Evolutionary conservation across 2,797 vertebrate genomes (phyloP).

Genomic region (Taeniopygia guttata): DNA sequence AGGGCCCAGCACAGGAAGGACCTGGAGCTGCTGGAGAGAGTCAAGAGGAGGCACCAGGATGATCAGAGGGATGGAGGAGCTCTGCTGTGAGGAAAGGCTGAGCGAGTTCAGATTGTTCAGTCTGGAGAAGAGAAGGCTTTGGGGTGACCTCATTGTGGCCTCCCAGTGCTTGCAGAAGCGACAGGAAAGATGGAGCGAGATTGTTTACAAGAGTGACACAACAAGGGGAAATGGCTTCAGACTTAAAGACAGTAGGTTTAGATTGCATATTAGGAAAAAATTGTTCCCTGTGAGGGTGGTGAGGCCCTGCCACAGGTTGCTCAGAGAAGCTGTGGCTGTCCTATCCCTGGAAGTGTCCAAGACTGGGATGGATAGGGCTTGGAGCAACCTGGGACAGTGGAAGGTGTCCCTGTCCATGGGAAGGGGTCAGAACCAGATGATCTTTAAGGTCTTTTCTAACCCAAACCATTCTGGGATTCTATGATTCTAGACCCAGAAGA

Average conservation of each 20-base stretch:
- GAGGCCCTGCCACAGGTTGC: accelerated
- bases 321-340: neutral
- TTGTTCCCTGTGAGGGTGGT: accelerated
- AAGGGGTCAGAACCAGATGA: accelerated
- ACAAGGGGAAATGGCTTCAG: neutral
- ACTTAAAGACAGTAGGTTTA: neutral
- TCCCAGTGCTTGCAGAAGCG: neutral
- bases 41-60: neutral
- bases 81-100: neutral
- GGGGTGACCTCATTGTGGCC: accelerated
- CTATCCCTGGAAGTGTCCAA: neutral
- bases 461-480: neutral
- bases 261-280: no score
- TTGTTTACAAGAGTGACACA: accelerated
- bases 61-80: neutral
- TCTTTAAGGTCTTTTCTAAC: neutral
- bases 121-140: neutral
- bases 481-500: neutral
- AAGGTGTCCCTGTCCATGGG: neutral
- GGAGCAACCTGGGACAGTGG: neutral
- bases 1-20: neutral
- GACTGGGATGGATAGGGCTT: accelerated
- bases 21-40: neutral
- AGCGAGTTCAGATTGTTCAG: neutral
- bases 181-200: neutral